Conservation (phyloP, 1,140 invertebrate genomes). For the Luehdorfia chinensis region DNA sequence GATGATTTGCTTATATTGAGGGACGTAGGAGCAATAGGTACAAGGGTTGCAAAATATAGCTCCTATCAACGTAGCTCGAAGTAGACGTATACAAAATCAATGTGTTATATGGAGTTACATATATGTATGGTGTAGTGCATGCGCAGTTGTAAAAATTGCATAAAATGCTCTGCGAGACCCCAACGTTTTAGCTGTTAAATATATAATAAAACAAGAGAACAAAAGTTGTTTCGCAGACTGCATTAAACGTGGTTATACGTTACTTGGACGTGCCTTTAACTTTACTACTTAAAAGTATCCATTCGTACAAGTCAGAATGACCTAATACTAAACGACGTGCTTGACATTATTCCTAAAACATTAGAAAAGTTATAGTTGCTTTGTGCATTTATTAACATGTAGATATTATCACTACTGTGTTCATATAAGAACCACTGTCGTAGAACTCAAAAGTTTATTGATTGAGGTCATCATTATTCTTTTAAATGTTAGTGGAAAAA, state of each 20-base stretch:
- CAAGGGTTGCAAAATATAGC: neutral
- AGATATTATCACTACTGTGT: too few relatives aligned
- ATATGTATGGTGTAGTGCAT: too few relatives aligned
- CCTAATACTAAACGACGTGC: constrained; percentile 27
- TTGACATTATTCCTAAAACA: constrained; percentile 25
- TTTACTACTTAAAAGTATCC: constrained; percentile 35
- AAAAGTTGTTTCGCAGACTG: constrained; percentile 31
- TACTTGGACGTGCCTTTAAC: constrained; percentile 36
- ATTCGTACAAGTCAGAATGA: constrained; percentile 33
- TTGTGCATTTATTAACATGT: too few relatives aligned
- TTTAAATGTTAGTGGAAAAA: constrained; percentile 27
- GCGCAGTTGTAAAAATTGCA: neutral
- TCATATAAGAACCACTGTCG: too few relatives aligned
- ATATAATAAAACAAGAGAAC: constrained; percentile 21
- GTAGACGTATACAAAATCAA: too few relatives aligned
- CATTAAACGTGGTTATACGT: constrained; percentile 30
- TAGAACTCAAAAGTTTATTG: too few relatives aligned
- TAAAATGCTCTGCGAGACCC: neutral
- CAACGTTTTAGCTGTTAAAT: neutral
- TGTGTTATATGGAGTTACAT: too few relatives aligned
- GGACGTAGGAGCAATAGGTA: neutral
- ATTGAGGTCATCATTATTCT: too few relatives aligned
- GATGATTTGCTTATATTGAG: too few relatives aligned
- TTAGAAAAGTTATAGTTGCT: constrained; percentile 12
- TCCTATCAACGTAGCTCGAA: neutral